phyloP scores from a whole-genome alignment of 1,140 invertebrate species.

The Drosophila repletoides region DNA sequence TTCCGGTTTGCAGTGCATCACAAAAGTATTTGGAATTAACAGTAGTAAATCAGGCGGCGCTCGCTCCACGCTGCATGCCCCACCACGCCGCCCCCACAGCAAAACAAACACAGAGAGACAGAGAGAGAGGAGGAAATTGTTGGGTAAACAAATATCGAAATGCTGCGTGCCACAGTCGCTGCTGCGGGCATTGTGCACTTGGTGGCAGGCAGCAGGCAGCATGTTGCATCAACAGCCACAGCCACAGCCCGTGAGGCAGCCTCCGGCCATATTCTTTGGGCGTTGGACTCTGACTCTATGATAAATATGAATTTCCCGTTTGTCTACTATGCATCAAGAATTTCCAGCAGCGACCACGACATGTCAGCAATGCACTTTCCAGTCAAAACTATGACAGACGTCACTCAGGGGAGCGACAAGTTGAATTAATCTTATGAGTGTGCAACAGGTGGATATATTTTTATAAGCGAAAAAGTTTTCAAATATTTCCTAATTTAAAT shows the following conservation, averaged over 20 bases:
- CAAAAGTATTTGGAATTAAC: conserved; percentile 67
- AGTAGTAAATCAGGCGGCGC: conserved; percentile 57
- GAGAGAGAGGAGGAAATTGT: conserved; percentile 36
- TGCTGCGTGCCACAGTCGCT: conserved; percentile 48
- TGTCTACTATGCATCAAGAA: conserved; percentile 15
- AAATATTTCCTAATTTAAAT: background rate
- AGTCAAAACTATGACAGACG: conserved; percentile 22
- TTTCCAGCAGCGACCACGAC: conserved; percentile 7
- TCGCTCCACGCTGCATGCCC: conserved; percentile 2
- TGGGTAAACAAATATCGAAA: conserved; percentile 68
- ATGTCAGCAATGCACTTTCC: conserved; percentile 33
- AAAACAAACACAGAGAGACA: conserved; percentile 18
- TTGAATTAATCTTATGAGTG: background rate
- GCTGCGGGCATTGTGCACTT: conserved; percentile 33
- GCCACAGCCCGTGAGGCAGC: background rate
- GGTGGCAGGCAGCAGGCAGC: conserved; percentile 15
- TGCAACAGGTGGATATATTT: background rate
- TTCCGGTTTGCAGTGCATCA: conserved; percentile 54
- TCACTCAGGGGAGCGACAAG: conserved; percentile 22
- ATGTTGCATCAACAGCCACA: conserved; percentile 11
- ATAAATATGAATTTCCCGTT: conserved; percentile 49
- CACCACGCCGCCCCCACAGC: background rate
- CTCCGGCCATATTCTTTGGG: background rate
- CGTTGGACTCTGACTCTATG: conserved; percentile 14
- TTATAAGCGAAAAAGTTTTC: no score